These are phyloP conservation scores for Harmothoe impar DNA, from an alignment of 2,888 invertebrate species.

Conservation along the genomic window DNA sequence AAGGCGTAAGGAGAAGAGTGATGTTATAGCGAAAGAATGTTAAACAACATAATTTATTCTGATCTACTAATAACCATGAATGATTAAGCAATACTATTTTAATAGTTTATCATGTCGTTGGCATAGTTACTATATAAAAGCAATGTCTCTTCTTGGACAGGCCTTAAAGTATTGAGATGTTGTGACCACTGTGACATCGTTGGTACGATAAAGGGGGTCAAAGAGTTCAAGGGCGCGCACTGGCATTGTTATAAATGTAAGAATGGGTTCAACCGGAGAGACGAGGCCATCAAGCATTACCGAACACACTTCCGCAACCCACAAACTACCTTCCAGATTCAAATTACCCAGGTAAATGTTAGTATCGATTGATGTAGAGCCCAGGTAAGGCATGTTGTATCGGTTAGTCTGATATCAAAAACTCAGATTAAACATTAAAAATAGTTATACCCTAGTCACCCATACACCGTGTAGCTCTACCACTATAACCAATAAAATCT, in stretches of 20 bases:
- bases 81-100: too few relatives aligned
- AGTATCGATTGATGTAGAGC: background rate
- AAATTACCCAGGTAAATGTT: conserved; percentile 78
- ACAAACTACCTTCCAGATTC: conserved; percentile 83
- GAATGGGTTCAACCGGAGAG: conserved; percentile 83
- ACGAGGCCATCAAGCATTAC: conserved; percentile 83
- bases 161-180: conserved; percentile 82
- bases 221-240: conserved; percentile 83
- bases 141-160: conserved; percentile 70
- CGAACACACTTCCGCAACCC: conserved; percentile 83
- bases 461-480: too few relatives aligned
- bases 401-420: too few relatives aligned
- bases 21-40: too few relatives aligned
- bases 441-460: too few relatives aligned
- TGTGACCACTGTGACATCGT: conserved; percentile 83
- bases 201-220: conserved; percentile 83
- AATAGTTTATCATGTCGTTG: too few relatives aligned
- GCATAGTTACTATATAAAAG: too few relatives aligned
- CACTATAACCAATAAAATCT: too few relatives aligned
- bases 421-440: too few relatives aligned
- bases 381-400: background rate
- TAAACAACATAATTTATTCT: too few relatives aligned
- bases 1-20: too few relatives aligned
- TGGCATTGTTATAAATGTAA: conserved; percentile 83
- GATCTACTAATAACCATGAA: too few relatives aligned